A percentile compares a stretch with the other conserved stretches of the same genome.
These are phyloP conservation scores for Myotis brandtii DNA, from an alignment of 2,113 vertebrate genomes.

Conservation along the genomic window DNA sequence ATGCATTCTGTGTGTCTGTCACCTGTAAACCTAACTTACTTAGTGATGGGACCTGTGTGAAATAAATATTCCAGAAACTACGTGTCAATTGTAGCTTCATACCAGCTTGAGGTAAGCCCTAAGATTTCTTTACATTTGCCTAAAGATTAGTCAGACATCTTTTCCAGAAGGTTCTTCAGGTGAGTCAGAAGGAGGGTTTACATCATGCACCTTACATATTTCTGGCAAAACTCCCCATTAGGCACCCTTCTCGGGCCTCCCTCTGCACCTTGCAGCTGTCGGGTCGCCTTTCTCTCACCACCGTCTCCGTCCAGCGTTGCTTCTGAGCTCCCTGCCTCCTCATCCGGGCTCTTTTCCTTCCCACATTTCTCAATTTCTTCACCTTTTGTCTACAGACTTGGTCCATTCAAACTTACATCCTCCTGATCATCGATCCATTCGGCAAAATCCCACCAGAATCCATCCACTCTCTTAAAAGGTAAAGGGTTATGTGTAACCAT, in stretches of 20 bases:
- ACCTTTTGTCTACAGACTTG: neutral
- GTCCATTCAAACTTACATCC: neutral
- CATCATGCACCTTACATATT: neutral
- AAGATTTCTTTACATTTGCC: neutral
- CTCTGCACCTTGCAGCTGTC: neutral
- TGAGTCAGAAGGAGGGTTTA: neutral
- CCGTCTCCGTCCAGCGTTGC: neutral
- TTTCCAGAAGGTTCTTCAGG: neutral
- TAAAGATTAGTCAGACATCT: neutral
- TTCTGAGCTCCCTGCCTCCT: neutral
- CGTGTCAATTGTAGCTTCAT: neutral
- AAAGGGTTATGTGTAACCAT: neutral
- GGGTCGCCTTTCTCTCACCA: neutral
- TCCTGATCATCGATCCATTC: neutral
- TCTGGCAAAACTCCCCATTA: neutral
- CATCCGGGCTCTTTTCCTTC: neutral
- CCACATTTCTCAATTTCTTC: neutral
- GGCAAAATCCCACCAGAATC: neutral
- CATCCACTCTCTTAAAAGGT: neutral
- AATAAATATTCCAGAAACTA: conserved; percentile 1
- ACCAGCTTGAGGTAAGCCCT: neutral
- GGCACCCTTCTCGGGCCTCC: neutral
- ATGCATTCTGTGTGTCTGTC: neutral
- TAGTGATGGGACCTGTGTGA: neutral
- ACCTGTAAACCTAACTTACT: neutral